Base-by-base conservation (phyloP, 2,888 invertebrate species). In the Craniophora ligustri region DNA sequence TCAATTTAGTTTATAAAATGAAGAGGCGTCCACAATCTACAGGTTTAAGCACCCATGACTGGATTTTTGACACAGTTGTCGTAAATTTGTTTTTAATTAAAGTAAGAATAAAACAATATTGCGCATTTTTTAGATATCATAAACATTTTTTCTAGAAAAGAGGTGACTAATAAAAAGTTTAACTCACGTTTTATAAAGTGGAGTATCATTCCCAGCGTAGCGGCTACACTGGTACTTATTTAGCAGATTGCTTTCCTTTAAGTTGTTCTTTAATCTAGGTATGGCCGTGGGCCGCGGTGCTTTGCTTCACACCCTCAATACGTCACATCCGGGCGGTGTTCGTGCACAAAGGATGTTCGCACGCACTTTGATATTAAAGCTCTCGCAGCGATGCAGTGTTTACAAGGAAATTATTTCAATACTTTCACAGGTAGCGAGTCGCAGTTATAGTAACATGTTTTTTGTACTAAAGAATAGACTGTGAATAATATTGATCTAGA, bases 171-270 rank as follows among this genome's bases (percentile, higher is more conserved):
- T 8, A 35, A 16, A 36, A 11, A 19, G n/a, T 11, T 36, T 2
- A 26, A 13, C n/a, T 4, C 0, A 11, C 1, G 3, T 11, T 4
- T 44, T 39, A 14, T 11, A 10, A 78, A 79, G 87, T 88, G 86
- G 89, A 92, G 92, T 82, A 84, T 34, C 70, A 42, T 80, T 51
- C 67, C 39, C 8, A 42, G 35, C 73, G 67, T 65, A 58, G 30
- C 64, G 47, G 64, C 70, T 60, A 72, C 76, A 78, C 79, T 79
- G 78, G 85, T 86, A 88, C 92, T 92, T 93, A 92, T 93, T 93
- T 93, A 92, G 91, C 91, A 92, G 93, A 93, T 93, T 93, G 93
- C 93, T 93, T 93, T 89, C 89, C 89, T 92, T 91, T 91, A 92
- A 93, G 92, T 91, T 91, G 88, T 91, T 91, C 90, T 92, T 91